Conservation (phyloP, 2,888 invertebrate genomes). For the Seladonia tumulorum region DNA sequence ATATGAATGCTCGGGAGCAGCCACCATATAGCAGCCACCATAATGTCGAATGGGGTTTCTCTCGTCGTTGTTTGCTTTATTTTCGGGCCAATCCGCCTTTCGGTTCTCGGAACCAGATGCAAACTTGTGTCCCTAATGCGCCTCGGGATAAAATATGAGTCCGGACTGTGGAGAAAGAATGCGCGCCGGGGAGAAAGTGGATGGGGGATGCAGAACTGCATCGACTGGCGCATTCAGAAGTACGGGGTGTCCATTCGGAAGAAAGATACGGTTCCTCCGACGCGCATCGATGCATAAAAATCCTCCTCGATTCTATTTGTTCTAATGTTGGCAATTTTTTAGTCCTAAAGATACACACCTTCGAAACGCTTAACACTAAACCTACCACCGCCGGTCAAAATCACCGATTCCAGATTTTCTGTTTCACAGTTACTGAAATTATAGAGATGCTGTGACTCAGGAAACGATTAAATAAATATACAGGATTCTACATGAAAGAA, state of each 20-base stretch:
- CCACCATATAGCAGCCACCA: not conserved
- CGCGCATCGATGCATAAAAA: not conserved
- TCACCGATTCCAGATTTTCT: too few species aligned
- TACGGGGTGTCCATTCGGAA: not conserved
- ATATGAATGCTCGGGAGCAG: not conserved
- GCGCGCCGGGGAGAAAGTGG: not conserved
- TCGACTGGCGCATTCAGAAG: not conserved
- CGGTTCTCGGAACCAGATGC: conserved; percentile 26
- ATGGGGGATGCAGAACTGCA: not conserved
- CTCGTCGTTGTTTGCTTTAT: not conserved
- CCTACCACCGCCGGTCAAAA: too few species aligned
- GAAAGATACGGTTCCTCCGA: not conserved
- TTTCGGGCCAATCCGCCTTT: conserved; percentile 3
- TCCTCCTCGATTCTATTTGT: not conserved
- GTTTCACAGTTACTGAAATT: too few species aligned
- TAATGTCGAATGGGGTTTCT: not conserved
- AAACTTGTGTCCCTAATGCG: not conserved
- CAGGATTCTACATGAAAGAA: too few species aligned
- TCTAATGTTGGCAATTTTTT: too few species aligned
- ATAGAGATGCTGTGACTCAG: too few species aligned
- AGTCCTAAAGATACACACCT: too few species aligned
- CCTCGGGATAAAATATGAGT: not conserved
- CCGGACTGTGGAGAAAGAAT: not conserved
- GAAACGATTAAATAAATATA: too few species aligned
- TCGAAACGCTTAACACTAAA: too few species aligned